phyloP scores from a whole-genome alignment of 2,888 invertebrate species.

The Acheta domesticus region DNA sequence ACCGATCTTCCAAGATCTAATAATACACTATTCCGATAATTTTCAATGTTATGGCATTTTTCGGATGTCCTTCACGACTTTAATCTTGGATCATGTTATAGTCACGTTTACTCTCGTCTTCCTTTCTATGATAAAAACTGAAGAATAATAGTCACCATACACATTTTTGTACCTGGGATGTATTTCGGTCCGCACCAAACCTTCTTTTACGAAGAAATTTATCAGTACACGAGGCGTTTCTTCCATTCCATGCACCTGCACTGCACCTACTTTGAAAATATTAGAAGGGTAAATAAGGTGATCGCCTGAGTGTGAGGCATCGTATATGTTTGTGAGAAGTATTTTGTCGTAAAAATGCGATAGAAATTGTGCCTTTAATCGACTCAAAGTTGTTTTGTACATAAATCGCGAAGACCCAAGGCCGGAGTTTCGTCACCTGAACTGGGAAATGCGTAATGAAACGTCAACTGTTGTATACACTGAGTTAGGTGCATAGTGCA shows the following conservation, averaged over 20 bases:
- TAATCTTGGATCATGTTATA: not conserved
- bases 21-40: not conserved
- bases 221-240: not conserved
- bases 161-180: not conserved
- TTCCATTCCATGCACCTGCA: not conserved
- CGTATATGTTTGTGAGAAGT: too few species aligned
- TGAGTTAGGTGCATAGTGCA: too few species aligned
- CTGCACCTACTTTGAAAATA: not conserved
- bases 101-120: not conserved
- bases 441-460: too few species aligned
- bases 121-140: not conserved
- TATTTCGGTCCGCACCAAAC: not conserved
- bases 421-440: too few species aligned
- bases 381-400: too few species aligned
- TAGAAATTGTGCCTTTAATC: too few species aligned
- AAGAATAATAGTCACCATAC: not conserved
- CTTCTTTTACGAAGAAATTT: not conserved
- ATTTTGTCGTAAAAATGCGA: too few species aligned
- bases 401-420: too few species aligned
- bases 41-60: not conserved
- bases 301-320: too few species aligned
- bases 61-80: not conserved
- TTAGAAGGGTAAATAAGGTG: too few species aligned
- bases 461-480: too few species aligned
- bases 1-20: not conserved